Evolutionary conservation across 2,888 invertebrate genomes (phyloP), one percentile per base, ranked within the genome.

Genomic region (Aleiodes testaceus): DNA sequence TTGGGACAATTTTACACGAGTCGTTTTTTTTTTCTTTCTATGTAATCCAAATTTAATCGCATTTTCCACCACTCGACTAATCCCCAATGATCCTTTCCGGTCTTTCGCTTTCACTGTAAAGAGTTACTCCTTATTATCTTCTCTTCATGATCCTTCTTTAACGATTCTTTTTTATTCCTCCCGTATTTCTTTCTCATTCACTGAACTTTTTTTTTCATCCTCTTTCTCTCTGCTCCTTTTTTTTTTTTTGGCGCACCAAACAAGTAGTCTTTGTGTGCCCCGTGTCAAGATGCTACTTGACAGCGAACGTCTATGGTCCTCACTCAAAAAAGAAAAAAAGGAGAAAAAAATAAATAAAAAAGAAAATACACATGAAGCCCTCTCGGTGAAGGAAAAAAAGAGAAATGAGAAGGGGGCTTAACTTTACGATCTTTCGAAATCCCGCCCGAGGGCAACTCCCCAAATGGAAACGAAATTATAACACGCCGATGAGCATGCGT

Each of bases 391-490:
- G 26, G 14, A 55, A 63, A 63, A 61, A 20, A 63, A 16, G 20
- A 63, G 63, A 44, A 45, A 63, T 63, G 42, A 26, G 26, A 47
- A 66, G 72, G 75, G 79, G 79, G 82, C 85, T 86, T 86, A 85
- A 86, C 85, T 86, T 86, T 85, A 85, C 85, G 83, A 85, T 85
- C 85, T 83, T 79, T 79, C 69, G 79, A 83, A 84, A 83, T 82
- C 83, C 82, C 82, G 80, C 75, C 79, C 75, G 79, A 78, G 66
- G 77, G 81, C 76, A 79, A 36, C 80, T 75, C 79, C 75, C 74
- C 82, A 84, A 86, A 86, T 85, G 84, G 85, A 85, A 81, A 85
- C 82, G 79, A 86, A 86, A 87, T 87, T 85, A 85, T 85, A 85
- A 86, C 86, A 85, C 85, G 74, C 84, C 85, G 84, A 82, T 86